Conservation (phyloP, 2,888 invertebrate genomes). For the Spodoptera picta region DNA sequence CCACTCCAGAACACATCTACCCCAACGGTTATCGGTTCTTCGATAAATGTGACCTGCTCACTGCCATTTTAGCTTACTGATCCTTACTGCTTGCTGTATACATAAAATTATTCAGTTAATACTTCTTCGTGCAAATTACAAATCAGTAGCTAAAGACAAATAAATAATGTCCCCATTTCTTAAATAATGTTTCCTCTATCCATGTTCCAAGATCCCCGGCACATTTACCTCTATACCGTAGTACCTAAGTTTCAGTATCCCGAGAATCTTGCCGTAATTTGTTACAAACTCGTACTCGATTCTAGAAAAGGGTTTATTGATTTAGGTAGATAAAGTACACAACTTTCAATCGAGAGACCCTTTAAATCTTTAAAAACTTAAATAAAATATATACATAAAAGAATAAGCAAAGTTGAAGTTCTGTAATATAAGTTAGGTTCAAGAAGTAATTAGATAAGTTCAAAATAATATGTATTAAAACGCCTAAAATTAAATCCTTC, state of each 20-base stretch:
- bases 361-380: slow-evolving; percentile 28
- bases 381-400: slow-evolving; percentile 37
- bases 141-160: too few relatives aligned
- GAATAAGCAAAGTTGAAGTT: slow-evolving; percentile 19
- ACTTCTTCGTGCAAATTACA: too few relatives aligned
- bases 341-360: slow-evolving; percentile 23
- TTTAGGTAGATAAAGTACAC: slow-evolving; percentile 23
- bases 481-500: too few relatives aligned
- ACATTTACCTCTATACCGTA: slow-evolving; percentile 4
- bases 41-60: too few relatives aligned
- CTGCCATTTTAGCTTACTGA: too few relatives aligned
- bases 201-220: background rate
- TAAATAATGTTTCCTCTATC: too few relatives aligned
- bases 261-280: slow-evolving; percentile 17
- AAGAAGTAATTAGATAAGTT: slow-evolving; percentile 20
- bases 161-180: too few relatives aligned
- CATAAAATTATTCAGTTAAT: too few relatives aligned
- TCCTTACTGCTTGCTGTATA: too few relatives aligned
- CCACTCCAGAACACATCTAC: too few relatives aligned
- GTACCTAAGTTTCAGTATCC: slow-evolving; percentile 12
- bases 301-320: slow-evolving; percentile 36
- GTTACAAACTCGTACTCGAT: slow-evolving; percentile 21
- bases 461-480: background rate
- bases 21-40: too few relatives aligned
- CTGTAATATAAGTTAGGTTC: slow-evolving; percentile 11